phyloP scores from a whole-genome alignment of 2,113 vertebrate genomes.

The Vulpes ferrilata region DNA sequence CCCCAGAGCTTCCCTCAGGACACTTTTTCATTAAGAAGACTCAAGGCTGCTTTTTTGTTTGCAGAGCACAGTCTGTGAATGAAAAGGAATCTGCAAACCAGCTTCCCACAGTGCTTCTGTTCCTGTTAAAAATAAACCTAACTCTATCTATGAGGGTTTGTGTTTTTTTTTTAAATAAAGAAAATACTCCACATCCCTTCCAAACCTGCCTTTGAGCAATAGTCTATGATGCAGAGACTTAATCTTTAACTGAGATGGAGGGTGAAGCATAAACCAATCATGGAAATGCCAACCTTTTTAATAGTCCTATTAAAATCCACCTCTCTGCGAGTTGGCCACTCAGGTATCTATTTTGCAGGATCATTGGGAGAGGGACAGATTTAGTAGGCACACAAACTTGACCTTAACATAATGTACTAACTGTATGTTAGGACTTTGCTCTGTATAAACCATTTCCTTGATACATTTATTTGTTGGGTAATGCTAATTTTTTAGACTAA shows the following conservation, averaged over 20 bases:
- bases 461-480: background rate
- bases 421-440: rapidly evolving
- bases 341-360: rapidly evolving
- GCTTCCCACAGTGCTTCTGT: background rate
- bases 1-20: background rate
- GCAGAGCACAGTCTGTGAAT: background rate
- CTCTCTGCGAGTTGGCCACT: rapidly evolving
- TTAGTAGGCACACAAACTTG: rapidly evolving
- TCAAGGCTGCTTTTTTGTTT: background rate
- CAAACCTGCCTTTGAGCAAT: constrained; percentile 15
- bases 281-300: background rate
- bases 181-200: constrained; percentile 36
- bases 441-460: background rate
- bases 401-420: rapidly evolving
- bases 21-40: background rate
- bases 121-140: constrained; percentile 66
- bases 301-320: background rate
- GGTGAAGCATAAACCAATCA: background rate
- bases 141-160: background rate
- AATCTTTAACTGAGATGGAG: constrained; percentile 49
- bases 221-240: constrained; percentile 16
- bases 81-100: background rate
- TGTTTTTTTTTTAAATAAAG: constrained; percentile 45
- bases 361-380: background rate
- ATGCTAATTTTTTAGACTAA: background rate